Conservation (phyloP, 2,113 vertebrate genomes). For the Chaenogobius annularis region DNA sequence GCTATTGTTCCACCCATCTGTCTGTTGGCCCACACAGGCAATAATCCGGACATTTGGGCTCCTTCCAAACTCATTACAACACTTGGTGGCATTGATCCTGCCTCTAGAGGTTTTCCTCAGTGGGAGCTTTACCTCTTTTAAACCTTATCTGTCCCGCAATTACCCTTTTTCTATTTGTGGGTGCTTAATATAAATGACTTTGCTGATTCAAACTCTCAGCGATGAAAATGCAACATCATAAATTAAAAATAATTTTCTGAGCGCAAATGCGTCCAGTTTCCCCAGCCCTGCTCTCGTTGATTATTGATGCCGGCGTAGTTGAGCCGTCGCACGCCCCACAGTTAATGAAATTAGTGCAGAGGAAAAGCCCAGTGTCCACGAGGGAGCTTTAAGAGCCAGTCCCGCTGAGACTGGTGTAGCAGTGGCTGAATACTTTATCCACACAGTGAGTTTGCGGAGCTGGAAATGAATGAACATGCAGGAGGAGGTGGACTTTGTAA, state of each 20-base stretch:
- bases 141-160: constrained; percentile 45
- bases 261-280: constrained; percentile 14
- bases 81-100: constrained; percentile 71
- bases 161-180: constrained; percentile 11
- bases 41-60: constrained; percentile 72
- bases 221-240: constrained; percentile 33
- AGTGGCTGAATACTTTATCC: constrained; percentile 48
- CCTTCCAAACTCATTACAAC: constrained; percentile 72
- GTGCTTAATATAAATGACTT: constrained; percentile 1
- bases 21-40: constrained; percentile 74
- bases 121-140: constrained; percentile 29
- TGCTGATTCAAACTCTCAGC: constrained; percentile 32
- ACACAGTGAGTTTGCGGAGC: constrained; percentile 22
- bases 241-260: constrained; percentile 25
- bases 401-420: constrained; percentile 48
- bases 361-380: constrained; percentile 49
- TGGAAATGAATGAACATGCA: constrained; percentile 34
- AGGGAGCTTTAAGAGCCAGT: constrained; percentile 60
- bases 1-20: constrained; percentile 64
- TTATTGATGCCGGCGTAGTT: constrained; percentile 45
- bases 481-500: constrained; percentile 18
- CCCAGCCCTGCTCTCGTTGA: constrained; percentile 16
- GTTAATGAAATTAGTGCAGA: constrained; percentile 66
- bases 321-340: constrained; percentile 48
- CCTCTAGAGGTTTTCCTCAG: constrained; percentile 66